Evolutionary conservation across 2,888 invertebrate genomes (phyloP).

Genomic region (Thecocarcelia acutangulata): DNA sequence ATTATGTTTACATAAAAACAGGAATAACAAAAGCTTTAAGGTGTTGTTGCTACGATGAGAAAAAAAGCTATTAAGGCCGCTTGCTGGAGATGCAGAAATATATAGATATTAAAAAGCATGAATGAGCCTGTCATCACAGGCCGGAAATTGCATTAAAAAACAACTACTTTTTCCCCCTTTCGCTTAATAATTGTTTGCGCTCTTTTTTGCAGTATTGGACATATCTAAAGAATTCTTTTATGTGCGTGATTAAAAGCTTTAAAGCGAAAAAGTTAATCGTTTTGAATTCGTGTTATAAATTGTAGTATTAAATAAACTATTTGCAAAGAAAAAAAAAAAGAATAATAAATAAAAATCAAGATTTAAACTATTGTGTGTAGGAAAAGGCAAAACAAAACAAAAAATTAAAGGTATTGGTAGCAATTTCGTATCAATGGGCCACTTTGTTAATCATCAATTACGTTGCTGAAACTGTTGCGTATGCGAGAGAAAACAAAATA

Average conservation of each 20-base stretch:
- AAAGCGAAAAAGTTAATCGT: constrained; percentile 64
- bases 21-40: constrained; percentile 8
- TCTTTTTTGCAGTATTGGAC: neutral
- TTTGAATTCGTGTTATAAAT: constrained; percentile 43
- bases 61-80: neutral
- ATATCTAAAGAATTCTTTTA: constrained; percentile 16
- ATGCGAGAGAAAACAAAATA: neutral
- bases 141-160: constrained; percentile 59
- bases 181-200: neutral
- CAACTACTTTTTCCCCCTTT: neutral
- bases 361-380: neutral
- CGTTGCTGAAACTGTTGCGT: neutral
- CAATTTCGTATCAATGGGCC: neutral
- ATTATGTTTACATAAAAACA: constrained; percentile 19
- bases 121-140: constrained; percentile 42
- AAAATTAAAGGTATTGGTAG: neutral
- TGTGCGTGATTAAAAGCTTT: constrained; percentile 66
- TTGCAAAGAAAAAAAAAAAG: neutral
- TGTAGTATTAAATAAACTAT: neutral
- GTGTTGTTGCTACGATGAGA: neutral
- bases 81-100: neutral
- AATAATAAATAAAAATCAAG: neutral
- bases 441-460: neutral
- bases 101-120: constrained; percentile 15
- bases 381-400: neutral